Percentiles rank a stretch among this genome's conserved stretches.
Evolutionary conservation across 2,113 vertebrate genomes (phyloP).

Genomic region (Alethe castanea): DNA sequence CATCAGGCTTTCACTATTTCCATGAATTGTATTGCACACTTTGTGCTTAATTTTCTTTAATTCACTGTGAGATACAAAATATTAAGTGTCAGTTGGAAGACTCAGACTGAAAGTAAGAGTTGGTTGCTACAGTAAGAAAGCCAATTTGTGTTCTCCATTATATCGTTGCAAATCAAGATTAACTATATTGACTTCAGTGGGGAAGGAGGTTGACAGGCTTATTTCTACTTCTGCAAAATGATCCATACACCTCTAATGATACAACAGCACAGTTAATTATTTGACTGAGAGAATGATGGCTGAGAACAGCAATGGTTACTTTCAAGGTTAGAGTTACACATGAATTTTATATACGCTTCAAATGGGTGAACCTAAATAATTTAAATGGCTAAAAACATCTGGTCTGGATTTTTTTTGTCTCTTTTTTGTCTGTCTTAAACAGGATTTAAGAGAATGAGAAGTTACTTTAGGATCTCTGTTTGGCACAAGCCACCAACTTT

Average conservation of each 20-base stretch:
- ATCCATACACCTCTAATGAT: not conserved
- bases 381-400: not conserved
- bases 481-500: not conserved
- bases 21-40: not conserved
- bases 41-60: constrained; percentile 19
- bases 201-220: not conserved
- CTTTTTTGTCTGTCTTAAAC: not conserved
- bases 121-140: not conserved
- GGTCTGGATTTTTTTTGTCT: not conserved
- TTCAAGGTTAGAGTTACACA: not conserved
- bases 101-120: not conserved
- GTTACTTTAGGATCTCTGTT: not conserved
- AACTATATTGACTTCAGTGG: not conserved
- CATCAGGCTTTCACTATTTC: not conserved
- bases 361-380: not conserved
- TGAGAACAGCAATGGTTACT: not conserved
- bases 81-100: not conserved
- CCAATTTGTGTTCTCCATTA: constrained; percentile 1
- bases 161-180: not conserved
- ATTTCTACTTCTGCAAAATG: constrained; percentile 3
- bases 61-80: not conserved
- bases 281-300: not conserved
- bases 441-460: not conserved
- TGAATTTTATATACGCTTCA: not conserved
- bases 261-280: not conserved